Evolutionary conservation across 2,797 vertebrate species (phyloP).

Genomic region (Notolepis coatsorum): DNA sequence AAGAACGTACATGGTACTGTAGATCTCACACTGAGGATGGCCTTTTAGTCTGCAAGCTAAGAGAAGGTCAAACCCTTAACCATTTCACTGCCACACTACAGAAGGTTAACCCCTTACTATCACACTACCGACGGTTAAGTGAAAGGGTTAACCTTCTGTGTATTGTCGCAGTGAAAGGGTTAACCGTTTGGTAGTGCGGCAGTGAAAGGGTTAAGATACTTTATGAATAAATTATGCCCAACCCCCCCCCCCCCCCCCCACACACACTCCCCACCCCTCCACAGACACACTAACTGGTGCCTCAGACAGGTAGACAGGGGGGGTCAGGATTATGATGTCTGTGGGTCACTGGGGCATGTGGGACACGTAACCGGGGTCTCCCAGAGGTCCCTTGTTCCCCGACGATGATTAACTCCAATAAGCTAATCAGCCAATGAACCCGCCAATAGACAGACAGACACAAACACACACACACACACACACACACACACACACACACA

Average conservation of each 20-base stretch:
- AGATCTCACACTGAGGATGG: neutral
- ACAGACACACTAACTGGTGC: neutral
- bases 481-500: conserved; percentile 8
- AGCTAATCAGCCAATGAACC: conserved; percentile 60
- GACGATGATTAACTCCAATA: conserved; percentile 67
- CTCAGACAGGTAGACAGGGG: neutral
- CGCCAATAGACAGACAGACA: conserved; percentile 12
- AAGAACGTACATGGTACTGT: neutral
- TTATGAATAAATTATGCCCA: neutral
- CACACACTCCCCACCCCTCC: conserved; percentile 7
- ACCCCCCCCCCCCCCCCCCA: neutral
- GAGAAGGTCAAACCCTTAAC: neutral
- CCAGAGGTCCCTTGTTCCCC: conserved; percentile 26
- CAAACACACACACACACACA: conserved; percentile 37
- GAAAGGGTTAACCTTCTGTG: neutral
- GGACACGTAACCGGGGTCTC: conserved; percentile 19
- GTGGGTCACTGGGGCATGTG: conserved; percentile 45
- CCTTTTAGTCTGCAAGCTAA: too few species aligned
- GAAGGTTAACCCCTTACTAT: neutral
- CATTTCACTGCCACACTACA: neutral
- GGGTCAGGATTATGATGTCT: conserved; percentile 50
- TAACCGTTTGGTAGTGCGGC: neutral
- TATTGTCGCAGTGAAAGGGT: too few species aligned
- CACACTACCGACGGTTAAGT: too few species aligned
- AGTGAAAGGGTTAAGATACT: too few species aligned